Evolutionary conservation across 2,113 vertebrate genomes (phyloP).

Genomic region (Hyla sarda): DNA sequence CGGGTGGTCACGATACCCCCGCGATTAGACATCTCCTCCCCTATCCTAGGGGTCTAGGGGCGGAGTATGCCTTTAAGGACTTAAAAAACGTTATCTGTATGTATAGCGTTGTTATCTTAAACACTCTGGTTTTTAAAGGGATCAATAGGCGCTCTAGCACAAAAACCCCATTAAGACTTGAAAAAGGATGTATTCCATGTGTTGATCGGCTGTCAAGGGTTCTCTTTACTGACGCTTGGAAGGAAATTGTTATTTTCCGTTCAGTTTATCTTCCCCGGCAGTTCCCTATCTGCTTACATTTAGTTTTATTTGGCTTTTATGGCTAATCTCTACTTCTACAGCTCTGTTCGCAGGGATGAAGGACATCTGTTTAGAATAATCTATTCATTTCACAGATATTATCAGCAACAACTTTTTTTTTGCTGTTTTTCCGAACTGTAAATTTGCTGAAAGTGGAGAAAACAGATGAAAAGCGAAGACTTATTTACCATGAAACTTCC

Average conservation of each 20-base stretch:
- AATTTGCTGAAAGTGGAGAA: background rate
- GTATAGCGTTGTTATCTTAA: too few species aligned
- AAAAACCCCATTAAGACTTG: too few species aligned
- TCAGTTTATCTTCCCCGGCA: background rate
- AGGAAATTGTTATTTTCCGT: background rate
- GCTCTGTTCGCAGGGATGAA: background rate
- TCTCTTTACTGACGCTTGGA: background rate
- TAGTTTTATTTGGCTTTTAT: background rate
- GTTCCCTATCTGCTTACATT: background rate
- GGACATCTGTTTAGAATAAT: constrained; percentile 2
- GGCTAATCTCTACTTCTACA: constrained; percentile 10
- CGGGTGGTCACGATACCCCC: too few species aligned
- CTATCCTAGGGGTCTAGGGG: too few species aligned
- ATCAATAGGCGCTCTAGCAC: too few species aligned
- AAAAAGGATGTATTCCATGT: background rate
- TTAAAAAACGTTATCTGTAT: too few species aligned
- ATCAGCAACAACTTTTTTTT: background rate
- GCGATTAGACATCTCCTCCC: too few species aligned
- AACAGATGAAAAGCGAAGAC: background rate
- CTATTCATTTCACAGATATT: constrained; percentile 28
- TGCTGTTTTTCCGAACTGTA: background rate
- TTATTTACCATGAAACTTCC: background rate
- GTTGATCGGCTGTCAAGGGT: background rate
- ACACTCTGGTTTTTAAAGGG: too few species aligned
- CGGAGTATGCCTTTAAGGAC: too few species aligned